These are phyloP conservation scores for Papilio elwesi DNA, from an alignment of 2,888 invertebrate species.

Conservation along the genomic window DNA sequence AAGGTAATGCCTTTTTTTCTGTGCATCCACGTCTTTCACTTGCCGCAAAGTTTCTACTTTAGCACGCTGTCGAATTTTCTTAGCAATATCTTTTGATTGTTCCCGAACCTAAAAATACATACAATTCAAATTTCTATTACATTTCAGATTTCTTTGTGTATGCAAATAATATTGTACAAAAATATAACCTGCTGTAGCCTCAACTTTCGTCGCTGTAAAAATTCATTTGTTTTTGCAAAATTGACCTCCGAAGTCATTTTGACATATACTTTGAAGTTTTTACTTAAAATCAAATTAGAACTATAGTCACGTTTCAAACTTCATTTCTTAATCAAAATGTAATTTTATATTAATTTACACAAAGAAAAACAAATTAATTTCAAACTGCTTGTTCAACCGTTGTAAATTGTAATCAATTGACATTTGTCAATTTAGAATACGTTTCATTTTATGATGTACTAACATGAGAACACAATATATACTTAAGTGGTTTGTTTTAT, in stretches of 20 bases:
- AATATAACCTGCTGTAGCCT: constrained; percentile 76
- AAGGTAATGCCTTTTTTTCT: constrained; percentile 70
- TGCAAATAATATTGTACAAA: constrained; percentile 13
- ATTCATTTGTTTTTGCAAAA: constrained; percentile 77
- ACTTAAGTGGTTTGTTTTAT: no score
- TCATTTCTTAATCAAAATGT: constrained; percentile 23
- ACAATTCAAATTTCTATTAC: constrained; percentile 41
- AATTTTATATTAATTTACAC: constrained; percentile 19
- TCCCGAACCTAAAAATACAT: constrained; percentile 74
- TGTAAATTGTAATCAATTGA: constrained; percentile 13
- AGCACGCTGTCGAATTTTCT: constrained; percentile 75
- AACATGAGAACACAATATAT: no score
- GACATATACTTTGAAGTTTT: constrained; percentile 50
- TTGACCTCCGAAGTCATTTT: constrained; percentile 74
- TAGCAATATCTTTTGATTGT: constrained; percentile 81
- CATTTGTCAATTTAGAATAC: constrained; percentile 20
- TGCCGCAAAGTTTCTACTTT: constrained; percentile 71
- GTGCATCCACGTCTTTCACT: constrained; percentile 61
- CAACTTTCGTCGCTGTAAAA: constrained; percentile 73
- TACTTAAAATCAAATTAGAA: constrained; percentile 26
- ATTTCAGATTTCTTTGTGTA: constrained; percentile 41
- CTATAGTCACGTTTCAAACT: constrained; percentile 9
- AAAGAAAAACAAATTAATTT: constrained; percentile 36
- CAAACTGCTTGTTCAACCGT: constrained; percentile 35
- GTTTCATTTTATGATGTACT: constrained; percentile 1